These are phyloP conservation scores for Sorex maritimensis DNA, from an alignment of 2,797 vertebrate genomes.

Conservation along the genomic window DNA sequence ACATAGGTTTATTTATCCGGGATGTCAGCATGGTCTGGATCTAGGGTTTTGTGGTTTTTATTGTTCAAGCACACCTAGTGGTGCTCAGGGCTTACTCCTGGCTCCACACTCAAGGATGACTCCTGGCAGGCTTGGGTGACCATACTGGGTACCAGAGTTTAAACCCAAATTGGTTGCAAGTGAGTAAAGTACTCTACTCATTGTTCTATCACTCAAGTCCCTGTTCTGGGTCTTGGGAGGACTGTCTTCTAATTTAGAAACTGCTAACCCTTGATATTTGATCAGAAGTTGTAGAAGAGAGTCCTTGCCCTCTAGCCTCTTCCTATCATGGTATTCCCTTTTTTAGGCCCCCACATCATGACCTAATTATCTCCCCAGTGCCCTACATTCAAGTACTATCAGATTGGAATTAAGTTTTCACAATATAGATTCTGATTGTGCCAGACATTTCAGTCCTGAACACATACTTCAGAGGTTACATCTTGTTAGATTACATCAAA, in stretches of 20 bases:
- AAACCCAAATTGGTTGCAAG: too few relatives aligned
- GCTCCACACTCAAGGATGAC: too few relatives aligned
- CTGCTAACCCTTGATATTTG: background rate
- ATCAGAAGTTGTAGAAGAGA: background rate
- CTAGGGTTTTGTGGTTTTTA: too few relatives aligned
- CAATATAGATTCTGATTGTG: background rate
- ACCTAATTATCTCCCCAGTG: background rate
- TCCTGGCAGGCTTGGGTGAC: too few relatives aligned
- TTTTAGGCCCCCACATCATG: background rate
- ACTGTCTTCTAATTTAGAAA: background rate
- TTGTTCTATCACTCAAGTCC: too few relatives aligned
- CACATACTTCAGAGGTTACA: conserved; percentile 23
- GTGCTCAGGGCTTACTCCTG: too few relatives aligned
- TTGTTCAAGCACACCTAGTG: too few relatives aligned
- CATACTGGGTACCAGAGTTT: too few relatives aligned
- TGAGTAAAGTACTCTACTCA: too few relatives aligned
- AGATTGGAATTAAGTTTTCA: background rate
- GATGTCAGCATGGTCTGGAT: too few relatives aligned
- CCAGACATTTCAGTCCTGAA: background rate
- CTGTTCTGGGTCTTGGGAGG: background rate
- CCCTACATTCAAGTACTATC: background rate
- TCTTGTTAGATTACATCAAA: background rate
- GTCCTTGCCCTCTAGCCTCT: background rate
- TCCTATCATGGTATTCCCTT: background rate
- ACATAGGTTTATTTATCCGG: background rate